Percentiles rank a stretch among this genome's conserved stretches.
Conservation (phyloP, 2,797 vertebrate species). For the Neosilurus mollespiculum region DNA sequence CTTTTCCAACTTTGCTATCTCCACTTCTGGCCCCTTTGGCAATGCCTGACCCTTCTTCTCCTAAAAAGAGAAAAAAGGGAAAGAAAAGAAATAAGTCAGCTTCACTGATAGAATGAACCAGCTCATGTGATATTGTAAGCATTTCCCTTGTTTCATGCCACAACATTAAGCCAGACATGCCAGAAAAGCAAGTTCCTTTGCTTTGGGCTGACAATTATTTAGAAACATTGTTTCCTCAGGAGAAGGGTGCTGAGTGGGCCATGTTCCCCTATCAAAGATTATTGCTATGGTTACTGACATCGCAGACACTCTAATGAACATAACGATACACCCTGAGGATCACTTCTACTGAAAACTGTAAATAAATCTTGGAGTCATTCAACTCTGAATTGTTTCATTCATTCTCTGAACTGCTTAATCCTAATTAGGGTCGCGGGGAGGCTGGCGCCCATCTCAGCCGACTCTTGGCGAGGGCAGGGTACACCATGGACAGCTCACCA, state of each 20-base stretch:
- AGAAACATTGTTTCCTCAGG: conserved; percentile 34
- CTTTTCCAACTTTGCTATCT: conserved; percentile 88
- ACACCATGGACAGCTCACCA: too few species aligned
- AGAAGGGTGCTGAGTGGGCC: conserved; percentile 22
- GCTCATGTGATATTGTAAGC: neutral
- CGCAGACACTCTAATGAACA: conserved; percentile 37
- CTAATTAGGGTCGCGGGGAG: too few species aligned
- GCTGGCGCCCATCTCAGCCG: too few species aligned
- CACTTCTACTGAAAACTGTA: conserved; percentile 15
- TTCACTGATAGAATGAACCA: conserved; percentile 28
- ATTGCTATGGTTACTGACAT: conserved; percentile 53
- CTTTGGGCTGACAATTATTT: conserved; percentile 42
- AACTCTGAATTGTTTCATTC: too few species aligned
- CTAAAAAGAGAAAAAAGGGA: conserved; percentile 62
- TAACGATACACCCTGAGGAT: conserved; percentile 34
- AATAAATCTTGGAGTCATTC: conserved; percentile 34
- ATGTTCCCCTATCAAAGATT: conserved; percentile 43
- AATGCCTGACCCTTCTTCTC: conserved; percentile 86
- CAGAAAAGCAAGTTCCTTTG: conserved; percentile 20
- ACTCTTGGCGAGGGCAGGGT: too few species aligned
- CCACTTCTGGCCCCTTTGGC: conserved; percentile 82
- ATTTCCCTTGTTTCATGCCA: conserved; percentile 11
- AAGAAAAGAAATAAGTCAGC: conserved; percentile 22
- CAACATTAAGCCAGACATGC: neutral
- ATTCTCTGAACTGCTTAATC: too few species aligned